Percentiles rank a stretch among this genome's conserved stretches.
Evolutionary conservation across 2,888 invertebrate species (phyloP).

Genomic region (Tenthredo livida): DNA sequence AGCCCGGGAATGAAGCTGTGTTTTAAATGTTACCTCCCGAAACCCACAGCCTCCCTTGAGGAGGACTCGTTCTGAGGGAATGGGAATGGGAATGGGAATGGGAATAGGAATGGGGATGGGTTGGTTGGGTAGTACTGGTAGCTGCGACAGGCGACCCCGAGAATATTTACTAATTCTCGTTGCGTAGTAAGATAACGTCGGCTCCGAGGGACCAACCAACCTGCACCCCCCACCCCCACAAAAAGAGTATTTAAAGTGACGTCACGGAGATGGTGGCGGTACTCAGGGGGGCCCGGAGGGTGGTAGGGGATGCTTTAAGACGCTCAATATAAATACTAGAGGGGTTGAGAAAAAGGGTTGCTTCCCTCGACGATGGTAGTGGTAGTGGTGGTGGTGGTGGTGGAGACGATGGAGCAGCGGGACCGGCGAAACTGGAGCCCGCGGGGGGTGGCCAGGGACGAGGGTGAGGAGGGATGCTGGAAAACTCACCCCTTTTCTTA

Average conservation of each 20-base stretch:
- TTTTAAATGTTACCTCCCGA: slow-evolving; percentile 58
- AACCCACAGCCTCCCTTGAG: slow-evolving; percentile 46
- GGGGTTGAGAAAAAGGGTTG: slow-evolving; percentile 77
- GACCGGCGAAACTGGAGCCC: slow-evolving; percentile 57
- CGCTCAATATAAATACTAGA: slow-evolving; percentile 77
- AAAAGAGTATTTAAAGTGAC: slow-evolving; percentile 77
- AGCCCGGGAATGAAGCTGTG: slow-evolving; percentile 60
- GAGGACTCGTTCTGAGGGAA: slow-evolving; percentile 43
- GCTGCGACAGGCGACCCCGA: slow-evolving; percentile 54
- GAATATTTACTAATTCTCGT: slow-evolving; percentile 73
- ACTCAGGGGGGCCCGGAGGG: slow-evolving; percentile 58
- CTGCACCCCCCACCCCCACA: slow-evolving; percentile 66
- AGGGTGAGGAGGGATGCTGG: slow-evolving; percentile 68
- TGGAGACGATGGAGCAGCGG: slow-evolving; percentile 54
- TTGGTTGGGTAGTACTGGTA: slow-evolving; percentile 30
- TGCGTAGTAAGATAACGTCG: slow-evolving; percentile 73
- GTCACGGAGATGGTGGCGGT: slow-evolving; percentile 64
- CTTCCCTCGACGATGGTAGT: slow-evolving; percentile 71
- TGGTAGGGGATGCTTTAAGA: slow-evolving; percentile 76
- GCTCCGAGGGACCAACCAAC: slow-evolving; percentile 62
- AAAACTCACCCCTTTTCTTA: slow-evolving; percentile 79
- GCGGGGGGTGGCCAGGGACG: slow-evolving; percentile 57
- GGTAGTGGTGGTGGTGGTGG: slow-evolving; percentile 46
- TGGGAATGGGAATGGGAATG: slow-evolving; percentile 23
- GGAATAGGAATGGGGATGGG: slow-evolving; percentile 2